phyloP scores from a whole-genome alignment of 2,797 vertebrate genomes.

The Pteropus rufus region DNA sequence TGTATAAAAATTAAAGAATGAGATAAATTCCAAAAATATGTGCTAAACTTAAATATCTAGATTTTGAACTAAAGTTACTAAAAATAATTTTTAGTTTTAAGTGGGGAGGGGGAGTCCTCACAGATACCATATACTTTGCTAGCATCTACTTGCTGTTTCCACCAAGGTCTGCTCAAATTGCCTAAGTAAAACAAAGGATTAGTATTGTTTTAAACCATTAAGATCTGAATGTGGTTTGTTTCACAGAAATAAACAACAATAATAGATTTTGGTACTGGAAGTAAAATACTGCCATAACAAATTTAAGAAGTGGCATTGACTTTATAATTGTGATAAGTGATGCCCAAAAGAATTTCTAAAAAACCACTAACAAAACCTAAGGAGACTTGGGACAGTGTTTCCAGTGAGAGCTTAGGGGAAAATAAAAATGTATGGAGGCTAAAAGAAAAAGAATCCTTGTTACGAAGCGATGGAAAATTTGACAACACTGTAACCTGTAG shows the following conservation, averaged over 20 bases:
- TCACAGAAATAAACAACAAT: background rate
- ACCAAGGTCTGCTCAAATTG: background rate
- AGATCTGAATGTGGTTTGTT: background rate
- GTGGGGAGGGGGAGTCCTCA: background rate
- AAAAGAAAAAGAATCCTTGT: background rate
- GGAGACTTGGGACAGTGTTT: background rate
- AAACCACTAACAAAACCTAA: background rate
- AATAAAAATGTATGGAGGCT: background rate
- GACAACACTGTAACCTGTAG: background rate
- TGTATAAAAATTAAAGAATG: background rate
- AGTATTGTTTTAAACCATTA: background rate
- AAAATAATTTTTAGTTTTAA: background rate
- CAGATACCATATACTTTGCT: background rate
- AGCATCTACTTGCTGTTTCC: background rate
- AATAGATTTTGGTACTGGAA: background rate
- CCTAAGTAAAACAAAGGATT: background rate
- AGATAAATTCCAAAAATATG: background rate
- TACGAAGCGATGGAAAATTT: no score
- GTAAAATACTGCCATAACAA: background rate
- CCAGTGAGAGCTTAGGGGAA: background rate
- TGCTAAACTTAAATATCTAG: background rate
- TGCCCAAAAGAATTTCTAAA: background rate
- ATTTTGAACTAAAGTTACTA: background rate
- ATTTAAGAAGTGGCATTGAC: background rate
- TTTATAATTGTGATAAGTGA: background rate